phyloP scores from a whole-genome alignment of 2,113 vertebrate genomes.

The Saccopteryx bilineata region DNA sequence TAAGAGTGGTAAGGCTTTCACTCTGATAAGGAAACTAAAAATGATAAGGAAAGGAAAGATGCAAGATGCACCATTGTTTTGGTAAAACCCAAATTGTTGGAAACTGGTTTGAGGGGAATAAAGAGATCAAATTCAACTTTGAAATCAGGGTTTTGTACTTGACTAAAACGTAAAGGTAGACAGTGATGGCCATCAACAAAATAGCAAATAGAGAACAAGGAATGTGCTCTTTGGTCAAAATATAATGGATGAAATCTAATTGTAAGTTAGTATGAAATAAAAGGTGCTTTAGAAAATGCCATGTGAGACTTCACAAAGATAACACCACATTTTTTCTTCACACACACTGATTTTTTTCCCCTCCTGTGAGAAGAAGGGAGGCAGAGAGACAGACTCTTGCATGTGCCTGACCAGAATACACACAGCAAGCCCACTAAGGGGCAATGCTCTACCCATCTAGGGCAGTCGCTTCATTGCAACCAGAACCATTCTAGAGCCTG shows the following conservation, averaged over 20 bases:
- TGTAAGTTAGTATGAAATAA: not conserved
- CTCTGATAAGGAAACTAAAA: not conserved
- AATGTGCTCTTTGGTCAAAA: not conserved
- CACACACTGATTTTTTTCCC: too few species aligned
- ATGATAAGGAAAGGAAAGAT: not conserved
- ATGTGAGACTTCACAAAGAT: not conserved
- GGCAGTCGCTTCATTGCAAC: too few species aligned
- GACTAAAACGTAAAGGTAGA: not conserved
- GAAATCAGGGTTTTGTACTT: not conserved
- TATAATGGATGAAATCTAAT: not conserved
- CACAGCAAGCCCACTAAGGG: too few species aligned
- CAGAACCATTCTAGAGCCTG: too few species aligned
- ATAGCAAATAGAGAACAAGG: not conserved
- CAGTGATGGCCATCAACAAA: not conserved
- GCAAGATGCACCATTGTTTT: not conserved
- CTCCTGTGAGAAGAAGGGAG: too few species aligned
- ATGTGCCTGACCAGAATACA: too few species aligned
- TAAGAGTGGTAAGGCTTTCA: not conserved
- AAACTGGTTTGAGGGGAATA: not conserved
- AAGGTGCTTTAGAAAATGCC: not conserved
- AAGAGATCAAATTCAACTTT: not conserved
- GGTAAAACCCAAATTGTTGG: not conserved
- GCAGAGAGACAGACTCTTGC: too few species aligned
- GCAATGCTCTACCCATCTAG: too few species aligned
- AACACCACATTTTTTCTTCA: not conserved